phyloP scores from a whole-genome alignment of 2,888 invertebrate species.

The Hypolimnas misippus region DNA sequence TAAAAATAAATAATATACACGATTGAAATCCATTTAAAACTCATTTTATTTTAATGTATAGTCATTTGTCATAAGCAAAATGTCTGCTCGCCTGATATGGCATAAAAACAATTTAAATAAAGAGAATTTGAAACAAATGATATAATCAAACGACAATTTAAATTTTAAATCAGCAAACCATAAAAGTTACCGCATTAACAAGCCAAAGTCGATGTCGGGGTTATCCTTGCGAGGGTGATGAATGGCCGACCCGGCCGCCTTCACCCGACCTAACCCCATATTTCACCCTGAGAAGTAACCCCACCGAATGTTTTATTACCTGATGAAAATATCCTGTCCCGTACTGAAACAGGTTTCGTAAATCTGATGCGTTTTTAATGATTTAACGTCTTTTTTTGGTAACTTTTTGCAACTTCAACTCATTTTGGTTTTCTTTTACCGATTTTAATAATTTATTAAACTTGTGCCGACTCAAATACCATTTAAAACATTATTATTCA shows the following conservation, averaged over 20 bases:
- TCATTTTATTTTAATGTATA: too few species aligned
- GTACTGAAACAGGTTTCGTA: slow-evolving; percentile 51
- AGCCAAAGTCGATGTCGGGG: slow-evolving; percentile 58
- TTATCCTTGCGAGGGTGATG: slow-evolving; percentile 59
- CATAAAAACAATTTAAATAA: slow-evolving; percentile 5
- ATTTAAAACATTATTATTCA: too few species aligned
- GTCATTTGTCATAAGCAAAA: too few species aligned
- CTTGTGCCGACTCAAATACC: too few species aligned
- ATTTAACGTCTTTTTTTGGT: slow-evolving; percentile 13
- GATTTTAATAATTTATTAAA: too few species aligned
- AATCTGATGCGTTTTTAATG: slow-evolving; percentile 48
- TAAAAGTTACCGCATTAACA: slow-evolving; percentile 52
- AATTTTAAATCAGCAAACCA: slow-evolving; percentile 23
- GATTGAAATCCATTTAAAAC: too few species aligned
- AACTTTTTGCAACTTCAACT: background rate
- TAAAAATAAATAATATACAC: too few species aligned
- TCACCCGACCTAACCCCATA: slow-evolving; percentile 66
- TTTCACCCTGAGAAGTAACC: slow-evolving; percentile 65
- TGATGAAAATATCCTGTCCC: slow-evolving; percentile 68
- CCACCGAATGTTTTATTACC: slow-evolving; percentile 69
- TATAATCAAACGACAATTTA: slow-evolving; percentile 15
- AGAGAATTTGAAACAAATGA: background rate
- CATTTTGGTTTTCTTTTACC: too few species aligned
- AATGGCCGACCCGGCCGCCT: slow-evolving; percentile 55
- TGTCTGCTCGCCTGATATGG: too few species aligned